Percentiles rank a stretch among this genome's conserved stretches.
Evolutionary conservation across 2,113 vertebrate species (phyloP).

Genomic region (Semnornis frantzii): DNA sequence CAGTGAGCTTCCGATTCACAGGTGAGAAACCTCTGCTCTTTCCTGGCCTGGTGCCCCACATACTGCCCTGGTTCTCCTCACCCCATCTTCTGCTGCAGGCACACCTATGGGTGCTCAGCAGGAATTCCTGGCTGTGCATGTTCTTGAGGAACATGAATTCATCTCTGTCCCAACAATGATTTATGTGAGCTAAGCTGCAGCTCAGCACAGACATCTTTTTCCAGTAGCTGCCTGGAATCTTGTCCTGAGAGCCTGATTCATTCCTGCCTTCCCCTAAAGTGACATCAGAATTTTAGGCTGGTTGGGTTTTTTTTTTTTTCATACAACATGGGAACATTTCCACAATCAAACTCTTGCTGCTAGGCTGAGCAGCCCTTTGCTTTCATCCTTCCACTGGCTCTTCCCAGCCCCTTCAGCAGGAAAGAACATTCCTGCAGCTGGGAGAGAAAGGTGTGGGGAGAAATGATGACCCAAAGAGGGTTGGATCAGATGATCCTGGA

Average conservation of each 20-base stretch:
- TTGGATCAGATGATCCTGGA: too few species aligned
- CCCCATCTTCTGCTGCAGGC: background rate
- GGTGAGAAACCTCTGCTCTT: conserved; percentile 70
- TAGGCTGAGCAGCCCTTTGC: background rate
- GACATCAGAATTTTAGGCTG: background rate
- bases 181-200: background rate
- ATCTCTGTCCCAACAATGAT: background rate
- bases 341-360: background rate
- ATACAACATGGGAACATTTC: background rate
- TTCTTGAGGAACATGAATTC: background rate
- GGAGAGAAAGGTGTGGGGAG: too few species aligned
- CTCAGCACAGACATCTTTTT: background rate
- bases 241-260: background rate
- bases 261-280: background rate
- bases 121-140: background rate
- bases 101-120: background rate
- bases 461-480: too few species aligned
- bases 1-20: conserved; percentile 91
- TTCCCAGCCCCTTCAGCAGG: too few species aligned
- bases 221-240: background rate
- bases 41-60: background rate
- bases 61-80: background rate
- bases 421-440: too few species aligned
- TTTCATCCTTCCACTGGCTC: too few species aligned
- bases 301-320: background rate